Percentiles rank a stretch among this genome's conserved stretches.
Conservation (phyloP, 92 coral and sea anemone genomes). For the Chrysogorgia sp. region DNA sequence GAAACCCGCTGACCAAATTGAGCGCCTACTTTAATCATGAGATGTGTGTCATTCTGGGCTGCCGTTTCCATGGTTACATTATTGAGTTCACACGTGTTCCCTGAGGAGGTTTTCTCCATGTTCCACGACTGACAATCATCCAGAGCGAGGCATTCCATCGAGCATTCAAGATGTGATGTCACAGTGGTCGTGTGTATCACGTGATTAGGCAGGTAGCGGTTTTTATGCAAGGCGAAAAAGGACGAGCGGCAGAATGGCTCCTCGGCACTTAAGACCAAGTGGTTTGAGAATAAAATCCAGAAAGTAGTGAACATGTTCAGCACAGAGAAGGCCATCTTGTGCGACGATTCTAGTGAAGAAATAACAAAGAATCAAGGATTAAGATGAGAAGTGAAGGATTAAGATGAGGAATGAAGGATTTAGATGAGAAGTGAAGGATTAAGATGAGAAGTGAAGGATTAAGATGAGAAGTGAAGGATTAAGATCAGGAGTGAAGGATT, state of each 20-base stretch:
- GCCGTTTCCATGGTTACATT: slow-evolving; percentile 2
- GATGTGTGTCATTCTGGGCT: not conserved
- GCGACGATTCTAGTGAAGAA: not conserved
- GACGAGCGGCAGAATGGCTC: slow-evolving; percentile 14
- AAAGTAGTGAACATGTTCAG: not conserved
- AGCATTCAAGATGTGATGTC: slow-evolving; percentile 23
- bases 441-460: no score
- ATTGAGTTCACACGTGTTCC: slow-evolving; percentile 11
- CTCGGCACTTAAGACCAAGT: not conserved
- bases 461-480: no score
- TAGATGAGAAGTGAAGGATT: no score
- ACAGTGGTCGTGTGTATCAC: not conserved
- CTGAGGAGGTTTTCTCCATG: not conserved
- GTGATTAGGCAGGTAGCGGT: slow-evolving; percentile 26
- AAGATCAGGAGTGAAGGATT: no score
- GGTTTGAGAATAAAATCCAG: not conserved
- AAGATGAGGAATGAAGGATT: no score
- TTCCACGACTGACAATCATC: slow-evolving; percentile 31
- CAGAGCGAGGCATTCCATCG: slow-evolving; percentile 3
- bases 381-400: no score
- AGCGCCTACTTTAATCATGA: not conserved
- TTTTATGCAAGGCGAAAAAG: not conserved
- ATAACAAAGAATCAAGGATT: no score
- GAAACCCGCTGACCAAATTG: slow-evolving; percentile 11
- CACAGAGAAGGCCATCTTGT: not conserved